Percentiles rank a stretch among this genome's conserved stretches.
phyloP scores from a whole-genome alignment of 2,797 vertebrate species.

The Brachyrhaphis roseni region DNA sequence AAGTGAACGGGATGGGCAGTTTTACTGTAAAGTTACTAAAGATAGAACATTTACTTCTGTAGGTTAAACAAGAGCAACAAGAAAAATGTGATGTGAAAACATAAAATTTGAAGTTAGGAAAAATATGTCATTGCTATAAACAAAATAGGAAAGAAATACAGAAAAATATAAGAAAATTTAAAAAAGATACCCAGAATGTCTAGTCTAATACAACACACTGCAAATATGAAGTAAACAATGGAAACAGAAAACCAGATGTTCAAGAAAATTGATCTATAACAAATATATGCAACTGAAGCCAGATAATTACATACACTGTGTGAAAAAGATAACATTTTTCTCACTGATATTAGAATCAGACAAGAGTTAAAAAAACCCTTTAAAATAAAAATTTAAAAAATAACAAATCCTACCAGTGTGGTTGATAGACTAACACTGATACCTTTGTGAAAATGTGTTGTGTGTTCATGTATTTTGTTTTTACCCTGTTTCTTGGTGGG shows the following conservation, averaged over 20 bases:
- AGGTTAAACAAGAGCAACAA: not conserved
- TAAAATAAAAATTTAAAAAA: too few species aligned
- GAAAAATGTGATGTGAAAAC: not conserved
- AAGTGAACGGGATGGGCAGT: not conserved
- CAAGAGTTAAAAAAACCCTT: too few species aligned
- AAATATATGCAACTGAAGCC: not conserved
- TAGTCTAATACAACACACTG: not conserved
- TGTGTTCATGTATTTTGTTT: too few species aligned
- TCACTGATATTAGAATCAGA: not conserved
- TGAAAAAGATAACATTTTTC: not conserved
- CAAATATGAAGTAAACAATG: not conserved
- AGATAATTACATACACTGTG: not conserved
- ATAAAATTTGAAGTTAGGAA: not conserved
- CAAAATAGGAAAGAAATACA: not conserved
- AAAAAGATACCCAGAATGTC: not conserved
- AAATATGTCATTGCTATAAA: not conserved
- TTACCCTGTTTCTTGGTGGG: too few species aligned
- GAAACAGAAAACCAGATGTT: not conserved
- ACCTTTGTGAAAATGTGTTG: too few species aligned
- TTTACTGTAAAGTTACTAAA: constrained; percentile 1
- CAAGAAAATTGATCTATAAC: not conserved
- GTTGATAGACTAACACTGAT: too few species aligned
- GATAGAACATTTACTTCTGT: not conserved
- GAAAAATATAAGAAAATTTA: not conserved
- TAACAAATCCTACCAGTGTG: too few species aligned